Base-by-base conservation (phyloP, 2,113 vertebrate genomes). In the Petrocephalus zakoni region DNA sequence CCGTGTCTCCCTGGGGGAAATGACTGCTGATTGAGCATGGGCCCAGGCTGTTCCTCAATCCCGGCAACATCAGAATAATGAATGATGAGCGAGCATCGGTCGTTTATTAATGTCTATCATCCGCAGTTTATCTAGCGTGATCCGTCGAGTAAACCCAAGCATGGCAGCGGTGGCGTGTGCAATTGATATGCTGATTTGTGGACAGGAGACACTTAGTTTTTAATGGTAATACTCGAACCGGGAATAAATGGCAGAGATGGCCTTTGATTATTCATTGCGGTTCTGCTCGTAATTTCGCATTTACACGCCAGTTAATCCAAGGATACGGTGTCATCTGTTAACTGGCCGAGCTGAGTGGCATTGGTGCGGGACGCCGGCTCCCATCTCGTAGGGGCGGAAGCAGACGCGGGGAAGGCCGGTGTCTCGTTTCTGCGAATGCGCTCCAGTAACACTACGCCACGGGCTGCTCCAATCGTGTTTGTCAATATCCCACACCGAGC, bases 51-150 rank as follows among this genome's bases (percentile, higher is more conserved):
- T 99, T 99, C 97, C 98, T 97, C 97, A 97, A 97, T 97, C 97
- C 96, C 97, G 97, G 97, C 97, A 95, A 97, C 99, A 98, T 99
- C 98, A 99, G 97, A 99, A 99, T 99, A 99, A 99, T 99, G 97
- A 98, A 99, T 99, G 98, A 99, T 97, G 97, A 99, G 98, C 98
- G 99, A 99, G 99, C 99, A 97, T 99, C 98, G 99, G 98, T 97
- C 98, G 97, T 99, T 99, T 99, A 98, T 99, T 99, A 99, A 99
- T 99, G 99, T 97, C 96, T 97, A 97, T 99, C 98, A 99, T 98
- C 97, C 96, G 97, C 97, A 97, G 97, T 99, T 99, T 99, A 99
- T 99, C 98, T 98, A 98, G 97, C 96, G 97, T 94, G 94, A 95
- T 96, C 95, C 92, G 92, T 91, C 91, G 90, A 87, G 93, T 91